Conservation (phyloP, 2,888 invertebrate genomes). For the Tinea semifulvella region DNA sequence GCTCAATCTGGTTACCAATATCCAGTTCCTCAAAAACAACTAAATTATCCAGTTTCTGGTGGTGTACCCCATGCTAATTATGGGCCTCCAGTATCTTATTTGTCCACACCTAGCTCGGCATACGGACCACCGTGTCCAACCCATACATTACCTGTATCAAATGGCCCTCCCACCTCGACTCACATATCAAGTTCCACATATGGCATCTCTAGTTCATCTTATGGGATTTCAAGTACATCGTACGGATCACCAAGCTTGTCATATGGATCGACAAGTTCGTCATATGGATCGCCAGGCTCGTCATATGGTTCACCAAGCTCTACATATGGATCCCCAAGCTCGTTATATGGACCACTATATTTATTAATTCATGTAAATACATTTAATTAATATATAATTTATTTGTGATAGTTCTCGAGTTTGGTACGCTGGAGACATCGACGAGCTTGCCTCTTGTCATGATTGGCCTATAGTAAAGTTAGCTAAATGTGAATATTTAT, state of each 20-base stretch:
- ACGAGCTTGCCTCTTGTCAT: too few species aligned
- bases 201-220: conserved; percentile 25
- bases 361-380: too few species aligned
- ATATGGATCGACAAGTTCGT: conserved; percentile 7
- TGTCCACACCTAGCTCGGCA: conserved; percentile 14
- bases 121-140: conserved; percentile 29
- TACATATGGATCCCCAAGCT: too few species aligned
- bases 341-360: too few species aligned
- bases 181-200: conserved; percentile 23
- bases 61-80: conserved; percentile 36
- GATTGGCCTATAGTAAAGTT: too few species aligned
- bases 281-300: conserved; percentile 13
- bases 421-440: too few species aligned
- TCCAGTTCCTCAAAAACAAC: conserved; percentile 14
- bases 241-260: conserved; percentile 11
- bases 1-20: conserved; percentile 30
- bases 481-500: too few species aligned
- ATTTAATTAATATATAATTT: too few species aligned
- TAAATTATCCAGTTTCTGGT: conserved; percentile 22
- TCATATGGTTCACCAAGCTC: conserved; percentile 15
- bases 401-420: too few species aligned
- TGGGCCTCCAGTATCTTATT: conserved; percentile 25
- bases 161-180: conserved; percentile 17
- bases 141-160: conserved; percentile 30
- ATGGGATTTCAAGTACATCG: conserved; percentile 1